Base-by-base conservation (phyloP, 2,113 vertebrate genomes). In the Peromyscus californicus region DNA sequence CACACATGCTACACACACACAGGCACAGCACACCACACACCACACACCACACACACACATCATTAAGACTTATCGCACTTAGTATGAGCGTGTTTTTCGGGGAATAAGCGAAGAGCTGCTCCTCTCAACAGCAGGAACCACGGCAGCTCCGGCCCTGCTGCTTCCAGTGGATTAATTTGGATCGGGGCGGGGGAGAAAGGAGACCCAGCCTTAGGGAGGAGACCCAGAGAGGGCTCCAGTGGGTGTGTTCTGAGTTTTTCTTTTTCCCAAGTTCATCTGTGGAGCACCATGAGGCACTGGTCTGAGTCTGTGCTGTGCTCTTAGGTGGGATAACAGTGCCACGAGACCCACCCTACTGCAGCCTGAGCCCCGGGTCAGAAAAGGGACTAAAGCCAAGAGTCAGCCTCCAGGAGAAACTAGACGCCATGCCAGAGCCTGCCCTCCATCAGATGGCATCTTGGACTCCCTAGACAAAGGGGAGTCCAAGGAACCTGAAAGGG, bases 201-300 rank as follows among this genome's bases (percentile, higher is more conserved):
- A 97, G 59, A 93, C 39, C 26, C 21, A 51, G 85, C 61, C 57
- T 51, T 92, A 48, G 70, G 93, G 95, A 96, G 15, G 65, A n/a
- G 76, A 0, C 72, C 36, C 92, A 90, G 36, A 61, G 2, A 84
- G 48, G 48, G 2, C 65, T 96, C 79, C 51, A 45, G 69, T 7
- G 26, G 7, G 16, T 17, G 57, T 16, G 6, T 16, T 33, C 9
- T 80, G 63, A 22, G 82, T 31, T 51, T 86, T 95, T 67, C 42
- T 76, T 76, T 51, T 51, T 42, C 95, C 79, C 33, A 90, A 85
- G n/a, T 45, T 91, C 45, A 70, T 29, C 76, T 88, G 19, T 16
- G 19, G 76, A 85, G 80, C 63, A 36, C 11, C 74, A 76, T 1
- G 5, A 83, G 36, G 22, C 33, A 39, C 57, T 33, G 26, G 21